These are phyloP conservation scores for Epinotia ramella DNA, from an alignment of 2,888 invertebrate species.

Conservation along the genomic window DNA sequence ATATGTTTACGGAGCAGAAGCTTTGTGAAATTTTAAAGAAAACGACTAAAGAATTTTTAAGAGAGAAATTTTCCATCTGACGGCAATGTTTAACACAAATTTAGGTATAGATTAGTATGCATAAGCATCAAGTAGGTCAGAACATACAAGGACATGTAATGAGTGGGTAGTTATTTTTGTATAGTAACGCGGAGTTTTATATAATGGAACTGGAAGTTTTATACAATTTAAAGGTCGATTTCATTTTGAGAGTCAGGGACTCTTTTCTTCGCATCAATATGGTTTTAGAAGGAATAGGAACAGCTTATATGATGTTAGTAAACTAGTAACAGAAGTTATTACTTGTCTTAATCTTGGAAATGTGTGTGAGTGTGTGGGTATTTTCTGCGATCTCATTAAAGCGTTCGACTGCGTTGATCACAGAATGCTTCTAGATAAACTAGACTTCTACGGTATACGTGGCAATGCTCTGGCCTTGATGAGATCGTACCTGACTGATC, in stretches of 20 bases:
- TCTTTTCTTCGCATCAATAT: neutral
- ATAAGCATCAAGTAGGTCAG: neutral
- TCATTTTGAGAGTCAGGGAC: neutral
- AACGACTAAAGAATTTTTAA: slow-evolving; percentile 25
- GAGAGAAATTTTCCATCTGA: slow-evolving; percentile 9
- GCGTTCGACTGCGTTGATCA: neutral
- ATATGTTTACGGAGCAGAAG: slow-evolving; percentile 66
- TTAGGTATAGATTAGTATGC: neutral
- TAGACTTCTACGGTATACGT: neutral
- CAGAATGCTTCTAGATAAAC: neutral
- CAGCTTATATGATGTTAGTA: neutral
- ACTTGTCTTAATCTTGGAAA: neutral
- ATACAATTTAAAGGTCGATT: neutral
- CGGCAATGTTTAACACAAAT: slow-evolving; percentile 19
- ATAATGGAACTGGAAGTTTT: too few relatives aligned
- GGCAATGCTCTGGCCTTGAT: neutral
- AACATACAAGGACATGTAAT: neutral
- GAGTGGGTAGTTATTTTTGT: neutral
- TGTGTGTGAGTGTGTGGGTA: neutral
- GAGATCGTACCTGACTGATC: neutral
- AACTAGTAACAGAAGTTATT: neutral
- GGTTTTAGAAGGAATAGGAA: neutral
- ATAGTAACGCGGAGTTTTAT: too few relatives aligned
- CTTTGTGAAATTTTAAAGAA: slow-evolving; percentile 67
- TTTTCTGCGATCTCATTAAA: neutral